Percentiles rank a stretch among this genome's conserved stretches.
phyloP scores from a whole-genome alignment of 2,888 invertebrate genomes.

The Drosophila yooni region DNA sequence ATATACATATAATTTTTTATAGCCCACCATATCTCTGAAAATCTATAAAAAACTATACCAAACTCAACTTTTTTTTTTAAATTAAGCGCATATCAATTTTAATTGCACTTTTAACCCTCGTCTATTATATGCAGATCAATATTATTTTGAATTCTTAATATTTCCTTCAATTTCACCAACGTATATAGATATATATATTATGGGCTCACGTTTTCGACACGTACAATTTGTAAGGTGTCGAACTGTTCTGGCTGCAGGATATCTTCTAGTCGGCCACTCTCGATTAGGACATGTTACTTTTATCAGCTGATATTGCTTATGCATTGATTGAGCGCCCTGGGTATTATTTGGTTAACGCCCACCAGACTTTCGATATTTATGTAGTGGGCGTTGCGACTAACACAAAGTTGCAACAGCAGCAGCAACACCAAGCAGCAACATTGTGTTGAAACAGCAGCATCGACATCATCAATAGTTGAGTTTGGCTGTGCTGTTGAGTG shows the following conservation, averaged over 20 bases:
- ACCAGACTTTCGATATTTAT: conserved; percentile 27
- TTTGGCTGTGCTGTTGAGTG: conserved; percentile 8
- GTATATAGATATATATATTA: neutral
- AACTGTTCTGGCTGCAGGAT: neutral
- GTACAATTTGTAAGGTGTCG: neutral
- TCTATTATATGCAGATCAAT: neutral
- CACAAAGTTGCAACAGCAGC: conserved; percentile 12
- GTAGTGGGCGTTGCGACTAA: conserved; percentile 14
- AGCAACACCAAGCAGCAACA: conserved; percentile 7
- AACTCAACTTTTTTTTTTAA: neutral
- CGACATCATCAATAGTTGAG: conserved; percentile 4
- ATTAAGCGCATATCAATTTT: neutral
- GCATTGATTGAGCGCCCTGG: conserved; percentile 42
- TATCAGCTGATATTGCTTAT: conserved; percentile 14
- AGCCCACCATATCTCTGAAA: neutral
- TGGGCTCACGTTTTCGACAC: neutral
- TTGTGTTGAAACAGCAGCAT: conserved; percentile 4
- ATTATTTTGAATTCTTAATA: neutral
- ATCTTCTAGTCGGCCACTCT: neutral
- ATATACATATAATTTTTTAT: neutral
- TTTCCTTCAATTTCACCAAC: neutral
- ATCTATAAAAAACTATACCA: neutral
- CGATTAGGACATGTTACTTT: neutral
- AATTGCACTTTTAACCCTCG: neutral
- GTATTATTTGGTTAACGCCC: conserved; percentile 41